Percentiles rank a stretch among this genome's conserved stretches.
These are phyloP conservation scores for Nansenia antarctica DNA, from an alignment of 2,113 vertebrate genomes.

Conservation along the genomic window DNA sequence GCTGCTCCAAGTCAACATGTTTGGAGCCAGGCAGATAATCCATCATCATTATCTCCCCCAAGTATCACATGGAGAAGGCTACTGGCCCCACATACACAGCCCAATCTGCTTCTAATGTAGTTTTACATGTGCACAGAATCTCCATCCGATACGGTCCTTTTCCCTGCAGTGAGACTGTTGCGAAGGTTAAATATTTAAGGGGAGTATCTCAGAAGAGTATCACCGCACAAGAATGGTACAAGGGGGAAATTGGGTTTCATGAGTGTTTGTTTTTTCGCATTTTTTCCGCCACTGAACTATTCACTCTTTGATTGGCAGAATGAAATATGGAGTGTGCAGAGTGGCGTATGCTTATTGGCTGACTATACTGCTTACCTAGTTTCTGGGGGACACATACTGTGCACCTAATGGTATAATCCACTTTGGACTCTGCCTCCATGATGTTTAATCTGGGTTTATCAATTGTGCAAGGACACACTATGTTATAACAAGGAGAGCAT, in stretches of 20 bases:
- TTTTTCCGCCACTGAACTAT: neutral
- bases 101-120: neutral
- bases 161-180: neutral
- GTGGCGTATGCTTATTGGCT: neutral
- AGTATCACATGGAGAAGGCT: neutral
- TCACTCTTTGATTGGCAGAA: neutral
- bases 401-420: no score
- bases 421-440: no score
- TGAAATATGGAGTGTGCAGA: neutral
- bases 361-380: no score
- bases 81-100: neutral
- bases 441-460: no score
- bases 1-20: neutral
- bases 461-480: no score
- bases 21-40: conserved; percentile 1
- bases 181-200: neutral
- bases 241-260: neutral
- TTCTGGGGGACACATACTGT: no score
- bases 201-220: neutral
- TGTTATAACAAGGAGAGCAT: no score
- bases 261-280: neutral
- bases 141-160: neutral
- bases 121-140: neutral
- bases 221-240: neutral
- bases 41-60: conserved; percentile 6